A percentile compares a stretch with the other conserved stretches of the same genome.
Evolutionary conservation across 2,797 vertebrate genomes (phyloP).

Genomic region (Eidolon dupreanum): DNA sequence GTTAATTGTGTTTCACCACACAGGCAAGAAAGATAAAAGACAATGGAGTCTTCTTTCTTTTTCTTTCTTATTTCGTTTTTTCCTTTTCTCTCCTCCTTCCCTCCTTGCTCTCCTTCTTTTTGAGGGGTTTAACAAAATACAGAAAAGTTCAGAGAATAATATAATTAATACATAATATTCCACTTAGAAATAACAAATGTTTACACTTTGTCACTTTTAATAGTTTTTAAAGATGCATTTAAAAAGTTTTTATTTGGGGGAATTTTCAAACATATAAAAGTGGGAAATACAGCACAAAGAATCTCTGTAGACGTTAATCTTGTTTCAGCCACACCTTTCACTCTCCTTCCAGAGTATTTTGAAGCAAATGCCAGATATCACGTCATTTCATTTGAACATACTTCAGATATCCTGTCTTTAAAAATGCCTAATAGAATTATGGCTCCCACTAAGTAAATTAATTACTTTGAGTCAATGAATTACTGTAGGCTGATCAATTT

Average conservation of each 20-base stretch:
- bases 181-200: not conserved
- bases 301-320: not conserved
- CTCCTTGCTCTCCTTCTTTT: not conserved
- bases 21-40: not conserved
- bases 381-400: slow-evolving; percentile 44
- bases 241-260: not conserved
- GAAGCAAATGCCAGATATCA: slow-evolving; percentile 25
- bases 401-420: not conserved
- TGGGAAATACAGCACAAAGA: not conserved
- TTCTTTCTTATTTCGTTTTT: not conserved
- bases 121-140: not conserved
- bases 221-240: slow-evolving; percentile 27
- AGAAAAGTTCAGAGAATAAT: not conserved
- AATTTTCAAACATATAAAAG: slow-evolving; percentile 27
- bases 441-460: slow-evolving; percentile 18
- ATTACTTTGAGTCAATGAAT: slow-evolving; percentile 36
- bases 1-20: not conserved
- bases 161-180: slow-evolving; percentile 14
- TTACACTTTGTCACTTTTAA: not conserved
- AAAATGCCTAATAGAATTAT: slow-evolving; percentile 25
- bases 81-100: not conserved
- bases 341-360: not conserved
- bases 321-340: not conserved
- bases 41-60: not conserved
- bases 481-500: not conserved